Evolutionary conservation across 2,888 invertebrate species (phyloP).

Genomic region (Sphecodes monilicornis): DNA sequence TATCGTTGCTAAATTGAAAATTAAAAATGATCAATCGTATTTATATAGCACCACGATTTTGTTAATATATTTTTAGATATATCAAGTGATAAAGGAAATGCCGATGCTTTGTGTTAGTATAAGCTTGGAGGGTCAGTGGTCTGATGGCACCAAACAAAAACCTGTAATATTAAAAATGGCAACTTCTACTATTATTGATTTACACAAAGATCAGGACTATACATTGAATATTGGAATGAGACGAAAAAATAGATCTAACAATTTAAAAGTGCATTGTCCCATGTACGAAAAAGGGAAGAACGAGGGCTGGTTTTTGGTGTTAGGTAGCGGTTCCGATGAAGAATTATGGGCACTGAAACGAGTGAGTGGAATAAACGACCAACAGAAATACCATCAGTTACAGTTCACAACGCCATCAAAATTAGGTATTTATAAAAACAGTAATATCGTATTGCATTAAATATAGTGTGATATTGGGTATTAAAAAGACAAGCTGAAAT

Average conservation of each 20-base stretch:
- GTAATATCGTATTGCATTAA: not conserved
- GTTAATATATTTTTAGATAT: slow-evolving; percentile 72
- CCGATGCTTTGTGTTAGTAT: slow-evolving; percentile 79
- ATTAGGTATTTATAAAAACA: slow-evolving; percentile 81
- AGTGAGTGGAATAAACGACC: slow-evolving; percentile 86
- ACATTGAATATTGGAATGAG: slow-evolving; percentile 87
- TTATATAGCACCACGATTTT: not conserved
- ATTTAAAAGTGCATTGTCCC: slow-evolving; percentile 90
- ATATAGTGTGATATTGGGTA: not conserved
- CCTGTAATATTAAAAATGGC: slow-evolving; percentile 61
- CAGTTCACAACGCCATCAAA: slow-evolving; percentile 88
- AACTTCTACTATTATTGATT: slow-evolving; percentile 62
- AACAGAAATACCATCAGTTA: slow-evolving; percentile 85
- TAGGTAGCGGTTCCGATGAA: slow-evolving; percentile 90
- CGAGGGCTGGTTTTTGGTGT: slow-evolving; percentile 97
- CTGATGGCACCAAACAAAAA: slow-evolving; percentile 51
- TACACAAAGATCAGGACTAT: slow-evolving; percentile 87
- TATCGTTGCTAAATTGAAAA: not conserved
- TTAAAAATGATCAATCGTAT: not conserved
- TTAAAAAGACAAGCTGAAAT: slow-evolving; percentile 1
- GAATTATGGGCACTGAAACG: slow-evolving; percentile 94
- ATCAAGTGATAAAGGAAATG: slow-evolving; percentile 79
- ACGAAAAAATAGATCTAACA: slow-evolving; percentile 86
- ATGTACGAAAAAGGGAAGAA: slow-evolving; percentile 97
- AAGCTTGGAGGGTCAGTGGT: slow-evolving; percentile 69